A percentile compares a stretch with the other conserved stretches of the same genome.
phyloP scores from a whole-genome alignment of 2,113 vertebrate genomes.

The Corapipo altera region DNA sequence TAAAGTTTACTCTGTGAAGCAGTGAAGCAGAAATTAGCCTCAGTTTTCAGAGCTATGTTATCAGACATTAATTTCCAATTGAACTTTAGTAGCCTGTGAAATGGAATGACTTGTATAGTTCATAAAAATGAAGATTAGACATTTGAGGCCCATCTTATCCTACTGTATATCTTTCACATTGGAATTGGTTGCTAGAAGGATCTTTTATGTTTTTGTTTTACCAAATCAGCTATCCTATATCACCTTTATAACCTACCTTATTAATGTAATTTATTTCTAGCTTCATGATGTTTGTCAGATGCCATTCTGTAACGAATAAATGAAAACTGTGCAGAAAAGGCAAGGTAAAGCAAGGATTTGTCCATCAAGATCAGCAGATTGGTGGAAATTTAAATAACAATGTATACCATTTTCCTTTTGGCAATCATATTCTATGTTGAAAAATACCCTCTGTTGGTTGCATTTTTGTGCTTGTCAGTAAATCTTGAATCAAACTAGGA shows the following conservation, averaged over 20 bases:
- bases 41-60: conserved; percentile 4
- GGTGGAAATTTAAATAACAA: neutral
- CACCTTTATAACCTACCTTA: conserved; percentile 12
- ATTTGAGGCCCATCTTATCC: conserved; percentile 30
- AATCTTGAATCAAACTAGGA: neutral
- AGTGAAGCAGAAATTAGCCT: neutral
- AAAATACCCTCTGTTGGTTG: neutral
- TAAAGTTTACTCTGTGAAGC: neutral
- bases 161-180: neutral
- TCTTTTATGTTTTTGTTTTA: conserved; percentile 27
- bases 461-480: neutral
- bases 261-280: conserved; percentile 38
- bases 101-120: conserved; percentile 40
- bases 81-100: conserved; percentile 41
- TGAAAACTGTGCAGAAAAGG: neutral
- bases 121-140: conserved; percentile 31
- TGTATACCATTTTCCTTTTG: neutral
- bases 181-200: conserved; percentile 4
- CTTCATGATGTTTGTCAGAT: neutral
- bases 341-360: neutral
- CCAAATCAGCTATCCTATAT: conserved; percentile 20
- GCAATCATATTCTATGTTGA: neutral
- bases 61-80: conserved; percentile 32
- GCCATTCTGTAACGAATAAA: neutral
- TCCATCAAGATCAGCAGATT: neutral